Evolutionary conservation across 2,797 vertebrate species (phyloP).

Genomic region (Gobio occitaniae): DNA sequence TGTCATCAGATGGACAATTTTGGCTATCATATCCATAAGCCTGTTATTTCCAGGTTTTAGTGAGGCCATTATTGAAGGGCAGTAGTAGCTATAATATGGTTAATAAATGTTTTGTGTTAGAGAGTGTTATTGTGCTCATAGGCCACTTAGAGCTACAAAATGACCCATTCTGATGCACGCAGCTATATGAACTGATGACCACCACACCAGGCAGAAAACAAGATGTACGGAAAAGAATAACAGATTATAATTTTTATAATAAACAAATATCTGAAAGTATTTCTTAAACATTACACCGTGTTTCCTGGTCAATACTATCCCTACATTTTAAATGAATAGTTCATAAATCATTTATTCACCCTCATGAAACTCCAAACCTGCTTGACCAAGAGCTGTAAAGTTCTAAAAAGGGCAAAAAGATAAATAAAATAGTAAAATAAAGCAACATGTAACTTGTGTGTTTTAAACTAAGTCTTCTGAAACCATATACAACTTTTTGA

Average conservation of each 20-base stretch:
- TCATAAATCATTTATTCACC: not conserved
- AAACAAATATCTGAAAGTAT: slow-evolving; percentile 23
- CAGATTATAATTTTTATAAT: slow-evolving; percentile 11
- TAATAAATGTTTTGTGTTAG: slow-evolving; percentile 25
- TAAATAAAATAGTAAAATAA: not conserved
- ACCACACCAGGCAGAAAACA: not conserved
- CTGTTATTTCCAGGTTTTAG: slow-evolving; percentile 25
- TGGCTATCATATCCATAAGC: slow-evolving; percentile 4
- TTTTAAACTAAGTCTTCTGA: not conserved
- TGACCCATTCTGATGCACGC: slow-evolving; percentile 9
- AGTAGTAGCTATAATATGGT: slow-evolving; percentile 28
- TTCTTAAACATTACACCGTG: not conserved
- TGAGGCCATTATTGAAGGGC: slow-evolving; percentile 16
- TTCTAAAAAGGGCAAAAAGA: not conserved
- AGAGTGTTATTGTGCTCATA: slow-evolving; percentile 49
- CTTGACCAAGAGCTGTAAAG: not conserved
- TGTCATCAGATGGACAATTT: slow-evolving; percentile 11
- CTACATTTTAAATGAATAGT: not conserved
- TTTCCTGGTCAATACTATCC: not conserved
- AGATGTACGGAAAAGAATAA: slow-evolving; percentile 8
- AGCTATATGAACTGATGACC: slow-evolving; percentile 1
- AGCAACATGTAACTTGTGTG: too few species aligned
- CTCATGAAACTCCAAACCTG: not conserved
- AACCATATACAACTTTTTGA: not conserved
- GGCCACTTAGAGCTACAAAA: slow-evolving; percentile 34